Percentiles rank a stretch among this genome's conserved stretches.
Conservation (phyloP, 2,113 vertebrate genomes). For the Canis aureus region DNA sequence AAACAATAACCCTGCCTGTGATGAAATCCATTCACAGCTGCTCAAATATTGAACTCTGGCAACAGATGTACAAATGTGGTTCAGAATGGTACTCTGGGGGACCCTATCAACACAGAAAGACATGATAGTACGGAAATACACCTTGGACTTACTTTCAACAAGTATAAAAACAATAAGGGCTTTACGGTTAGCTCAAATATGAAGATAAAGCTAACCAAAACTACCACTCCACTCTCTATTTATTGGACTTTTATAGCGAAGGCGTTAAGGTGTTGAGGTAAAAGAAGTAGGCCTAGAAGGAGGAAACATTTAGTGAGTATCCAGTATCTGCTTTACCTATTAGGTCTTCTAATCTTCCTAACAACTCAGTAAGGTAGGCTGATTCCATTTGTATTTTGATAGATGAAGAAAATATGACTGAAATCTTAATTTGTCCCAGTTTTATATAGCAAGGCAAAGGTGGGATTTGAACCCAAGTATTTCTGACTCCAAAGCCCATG, state of each 20-base stretch:
- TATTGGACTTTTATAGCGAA: slow-evolving; percentile 7
- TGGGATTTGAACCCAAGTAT: not conserved
- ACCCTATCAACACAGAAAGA: not conserved
- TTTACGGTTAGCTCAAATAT: slow-evolving; percentile 11
- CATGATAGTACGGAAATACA: slow-evolving; percentile 3
- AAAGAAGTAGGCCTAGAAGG: not conserved
- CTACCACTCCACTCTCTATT: not conserved
- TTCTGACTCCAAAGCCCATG: not conserved
- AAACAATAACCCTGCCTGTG: not conserved
- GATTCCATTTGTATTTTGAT: not conserved
- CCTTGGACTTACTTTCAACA: slow-evolving; percentile 10
- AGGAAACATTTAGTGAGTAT: not conserved
- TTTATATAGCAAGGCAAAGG: slow-evolving; percentile 1
- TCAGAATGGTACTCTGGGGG: not conserved
- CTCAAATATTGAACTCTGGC: not conserved
- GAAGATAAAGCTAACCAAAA: slow-evolving; percentile 54
- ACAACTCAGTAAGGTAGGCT: not conserved
- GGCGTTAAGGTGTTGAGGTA: not conserved
- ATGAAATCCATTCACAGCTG: slow-evolving; percentile 4
- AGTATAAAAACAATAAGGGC: slow-evolving; percentile 36
- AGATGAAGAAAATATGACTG: not conserved
- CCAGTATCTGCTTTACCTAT: not conserved
- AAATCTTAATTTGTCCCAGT: slow-evolving; percentile 20
- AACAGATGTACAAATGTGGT: not conserved
- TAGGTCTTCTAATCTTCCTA: slow-evolving; percentile 13